Evolutionary conservation across 2,888 invertebrate genomes (phyloP).

Genomic region (Seira ritae): DNA sequence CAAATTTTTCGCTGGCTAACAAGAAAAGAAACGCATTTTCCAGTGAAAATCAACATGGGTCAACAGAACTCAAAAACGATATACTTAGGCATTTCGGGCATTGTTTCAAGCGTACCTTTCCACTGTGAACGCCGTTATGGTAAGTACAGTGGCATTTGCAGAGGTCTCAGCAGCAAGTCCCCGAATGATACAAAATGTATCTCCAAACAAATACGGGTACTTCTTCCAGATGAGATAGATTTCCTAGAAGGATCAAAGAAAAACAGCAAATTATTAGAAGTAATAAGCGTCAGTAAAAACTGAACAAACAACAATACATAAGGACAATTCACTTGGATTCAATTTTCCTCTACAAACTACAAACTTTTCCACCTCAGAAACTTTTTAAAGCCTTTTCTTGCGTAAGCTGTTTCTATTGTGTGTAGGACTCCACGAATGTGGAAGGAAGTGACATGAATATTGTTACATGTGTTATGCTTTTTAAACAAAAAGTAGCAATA

Average conservation of each 20-base stretch:
- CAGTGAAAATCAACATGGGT: neutral
- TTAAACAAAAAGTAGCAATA: neutral
- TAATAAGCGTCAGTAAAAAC: too few relatives aligned
- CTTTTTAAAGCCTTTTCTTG: neutral
- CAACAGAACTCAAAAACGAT: too few relatives aligned
- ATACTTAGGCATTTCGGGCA: too few relatives aligned
- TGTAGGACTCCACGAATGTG: neutral
- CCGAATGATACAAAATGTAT: constrained; percentile 85
- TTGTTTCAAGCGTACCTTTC: constrained; percentile 93
- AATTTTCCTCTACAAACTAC: neutral
- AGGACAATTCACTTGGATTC: too few relatives aligned
- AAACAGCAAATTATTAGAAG: too few relatives aligned
- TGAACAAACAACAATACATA: neutral
- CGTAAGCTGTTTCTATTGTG: neutral
- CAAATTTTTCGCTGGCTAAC: too few relatives aligned
- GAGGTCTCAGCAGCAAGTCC: constrained; percentile 91
- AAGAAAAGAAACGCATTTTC: too few relatives aligned
- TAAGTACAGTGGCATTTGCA: constrained; percentile 86
- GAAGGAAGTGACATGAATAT: neutral
- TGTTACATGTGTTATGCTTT: neutral
- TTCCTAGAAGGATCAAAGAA: too few relatives aligned
- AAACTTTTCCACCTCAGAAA: neutral
- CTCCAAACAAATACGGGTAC: constrained; percentile 85
- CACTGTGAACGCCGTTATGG: constrained; percentile 90
- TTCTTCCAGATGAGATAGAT: constrained; percentile 81